phyloP scores from a whole-genome alignment of 1,140 invertebrate species.

The Archegozetes longisetosus region DNA sequence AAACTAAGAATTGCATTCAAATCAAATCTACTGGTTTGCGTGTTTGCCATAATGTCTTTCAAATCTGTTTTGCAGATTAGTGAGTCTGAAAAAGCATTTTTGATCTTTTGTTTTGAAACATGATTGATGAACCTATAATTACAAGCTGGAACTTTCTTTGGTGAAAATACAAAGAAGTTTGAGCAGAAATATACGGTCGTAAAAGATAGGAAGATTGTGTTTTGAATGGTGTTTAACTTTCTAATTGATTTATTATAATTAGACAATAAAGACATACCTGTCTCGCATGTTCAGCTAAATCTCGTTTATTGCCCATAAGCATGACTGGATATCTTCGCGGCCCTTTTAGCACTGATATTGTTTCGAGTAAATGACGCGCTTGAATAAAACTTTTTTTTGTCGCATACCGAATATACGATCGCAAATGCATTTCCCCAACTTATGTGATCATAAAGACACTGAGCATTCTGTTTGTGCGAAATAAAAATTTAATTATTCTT shows the following conservation, averaged over 20 bases:
- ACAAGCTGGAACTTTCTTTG: too few species aligned
- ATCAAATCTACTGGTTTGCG: too few species aligned
- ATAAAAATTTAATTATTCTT: slow-evolving; percentile 2
- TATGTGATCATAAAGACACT: slow-evolving; percentile 54
- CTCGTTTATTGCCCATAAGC: slow-evolving; percentile 61
- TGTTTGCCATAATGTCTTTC: too few species aligned
- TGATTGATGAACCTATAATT: too few species aligned
- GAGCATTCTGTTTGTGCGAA: slow-evolving; percentile 37
- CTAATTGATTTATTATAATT: not conserved
- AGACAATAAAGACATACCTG: slow-evolving; percentile 32
- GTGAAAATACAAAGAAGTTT: too few species aligned
- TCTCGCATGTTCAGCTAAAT: slow-evolving; percentile 58
- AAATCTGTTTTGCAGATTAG: too few species aligned
- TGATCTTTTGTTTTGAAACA: too few species aligned
- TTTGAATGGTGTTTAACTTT: too few species aligned
- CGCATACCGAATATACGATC: slow-evolving; percentile 64
- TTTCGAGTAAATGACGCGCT: slow-evolving; percentile 51
- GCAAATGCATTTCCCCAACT: slow-evolving; percentile 68
- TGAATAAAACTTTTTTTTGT: slow-evolving; percentile 52
- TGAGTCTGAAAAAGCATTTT: too few species aligned
- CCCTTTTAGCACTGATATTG: slow-evolving; percentile 37
- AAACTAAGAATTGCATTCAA: too few species aligned
- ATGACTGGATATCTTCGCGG: slow-evolving; percentile 36
- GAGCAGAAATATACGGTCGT: too few species aligned
- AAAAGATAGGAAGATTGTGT: too few species aligned